A percentile compares a stretch with the other conserved stretches of the same genome.
These are phyloP conservation scores for Lutjanus erythropterus DNA, from an alignment of 2,113 vertebrate species.

Conservation along the genomic window DNA sequence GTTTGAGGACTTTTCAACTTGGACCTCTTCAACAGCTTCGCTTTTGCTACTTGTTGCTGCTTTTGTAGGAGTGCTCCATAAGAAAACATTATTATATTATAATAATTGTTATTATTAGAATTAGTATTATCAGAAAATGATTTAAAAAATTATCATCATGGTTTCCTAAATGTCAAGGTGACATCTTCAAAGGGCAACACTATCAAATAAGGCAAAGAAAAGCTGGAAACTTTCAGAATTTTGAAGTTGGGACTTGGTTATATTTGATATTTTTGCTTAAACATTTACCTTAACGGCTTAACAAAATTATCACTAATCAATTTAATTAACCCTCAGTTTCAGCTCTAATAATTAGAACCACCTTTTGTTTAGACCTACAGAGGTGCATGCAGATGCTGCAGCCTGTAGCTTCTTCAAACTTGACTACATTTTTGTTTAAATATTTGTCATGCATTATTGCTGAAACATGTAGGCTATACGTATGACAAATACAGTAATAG, in stretches of 20 bases:
- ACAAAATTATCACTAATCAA: background rate
- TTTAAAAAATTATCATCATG: background rate
- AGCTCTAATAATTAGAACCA: background rate
- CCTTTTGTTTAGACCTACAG: background rate
- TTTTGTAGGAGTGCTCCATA: background rate
- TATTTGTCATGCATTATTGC: no score
- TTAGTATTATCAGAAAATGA: background rate
- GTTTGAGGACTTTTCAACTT: background rate
- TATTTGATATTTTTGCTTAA: background rate
- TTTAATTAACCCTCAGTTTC: background rate
- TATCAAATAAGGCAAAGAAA: background rate
- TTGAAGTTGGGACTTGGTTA: background rate
- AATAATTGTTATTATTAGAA: no score
- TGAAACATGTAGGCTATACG: no score
- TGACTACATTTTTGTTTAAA: no score
- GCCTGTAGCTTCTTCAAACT: no score
- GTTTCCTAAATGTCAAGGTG: background rate
- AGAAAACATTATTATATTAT: background rate
- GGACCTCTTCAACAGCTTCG: conserved; percentile 14
- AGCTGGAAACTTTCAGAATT: background rate
- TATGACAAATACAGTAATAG: no score
- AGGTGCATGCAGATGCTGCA: no score
- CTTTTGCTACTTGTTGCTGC: background rate
- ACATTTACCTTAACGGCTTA: background rate
- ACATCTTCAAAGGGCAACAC: background rate